Conservation (phyloP, 1,140 invertebrate genomes). For the Hycleus cichorii region DNA sequence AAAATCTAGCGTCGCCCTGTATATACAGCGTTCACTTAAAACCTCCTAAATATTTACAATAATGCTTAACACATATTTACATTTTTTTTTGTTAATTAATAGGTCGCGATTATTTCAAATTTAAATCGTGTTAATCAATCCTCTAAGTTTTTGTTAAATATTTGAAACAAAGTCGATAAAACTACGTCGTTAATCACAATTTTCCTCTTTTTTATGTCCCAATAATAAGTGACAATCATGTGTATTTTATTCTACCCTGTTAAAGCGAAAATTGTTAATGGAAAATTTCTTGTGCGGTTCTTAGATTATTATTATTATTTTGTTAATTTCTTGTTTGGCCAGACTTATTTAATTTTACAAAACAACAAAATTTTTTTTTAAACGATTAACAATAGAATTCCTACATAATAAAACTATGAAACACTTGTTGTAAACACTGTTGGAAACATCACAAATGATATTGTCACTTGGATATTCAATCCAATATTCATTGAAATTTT, state of each 20-base stretch:
- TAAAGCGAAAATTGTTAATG: constrained; percentile 7
- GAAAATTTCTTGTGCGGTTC: too few species aligned
- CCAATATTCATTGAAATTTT: too few species aligned
- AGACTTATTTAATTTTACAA: constrained; percentile 1
- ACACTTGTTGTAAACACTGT: constrained; percentile 8
- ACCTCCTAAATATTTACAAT: constrained; percentile 9
- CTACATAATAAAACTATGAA: constrained; percentile 1
- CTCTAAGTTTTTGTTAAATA: too few species aligned
- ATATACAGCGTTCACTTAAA: constrained; percentile 13
- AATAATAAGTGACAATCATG: too few species aligned
- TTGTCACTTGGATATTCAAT: too few species aligned
- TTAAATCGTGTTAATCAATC: too few species aligned
- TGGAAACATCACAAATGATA: neutral
- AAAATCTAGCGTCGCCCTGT: constrained; percentile 14
- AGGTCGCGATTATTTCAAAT: too few species aligned
- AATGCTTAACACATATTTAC: neutral
- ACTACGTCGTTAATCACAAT: too few species aligned
- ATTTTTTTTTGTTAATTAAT: too few species aligned
- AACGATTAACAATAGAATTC: constrained; percentile 2
- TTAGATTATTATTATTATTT: neutral
- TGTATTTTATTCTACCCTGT: constrained; percentile 1
- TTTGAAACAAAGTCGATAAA: too few species aligned
- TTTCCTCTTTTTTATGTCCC: too few species aligned
- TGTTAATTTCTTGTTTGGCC: neutral
- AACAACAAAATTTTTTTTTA: constrained; percentile 1